Evolutionary conservation across 2,797 vertebrate genomes (phyloP).

Genomic region (Sebastes kiyomatsui): DNA sequence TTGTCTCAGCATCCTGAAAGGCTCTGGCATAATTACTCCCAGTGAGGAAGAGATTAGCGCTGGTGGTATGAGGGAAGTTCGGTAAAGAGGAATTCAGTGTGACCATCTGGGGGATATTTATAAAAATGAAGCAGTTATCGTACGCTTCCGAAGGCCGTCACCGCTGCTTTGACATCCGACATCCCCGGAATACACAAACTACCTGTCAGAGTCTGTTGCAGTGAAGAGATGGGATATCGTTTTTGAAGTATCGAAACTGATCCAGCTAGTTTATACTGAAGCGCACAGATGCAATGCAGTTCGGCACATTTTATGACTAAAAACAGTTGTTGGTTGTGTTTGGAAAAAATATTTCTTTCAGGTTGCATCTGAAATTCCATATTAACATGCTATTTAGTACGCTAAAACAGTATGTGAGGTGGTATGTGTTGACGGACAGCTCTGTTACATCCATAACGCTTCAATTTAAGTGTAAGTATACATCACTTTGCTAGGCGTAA

Average conservation of each 20-base stretch:
- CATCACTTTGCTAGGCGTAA: too few relatives aligned
- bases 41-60: constrained; percentile 67
- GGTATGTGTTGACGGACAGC: too few relatives aligned
- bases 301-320: neutral
- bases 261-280: neutral
- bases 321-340: constrained; percentile 2
- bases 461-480: too few relatives aligned
- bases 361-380: too few relatives aligned
- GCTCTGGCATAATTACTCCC: constrained; percentile 63
- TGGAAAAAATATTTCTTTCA: neutral
- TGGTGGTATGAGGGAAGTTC: constrained; percentile 46
- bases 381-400: too few relatives aligned
- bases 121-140: constrained; percentile 36
- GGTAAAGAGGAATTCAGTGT: constrained; percentile 29
- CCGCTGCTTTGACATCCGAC: neutral
- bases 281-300: neutral
- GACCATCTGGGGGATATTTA: constrained; percentile 63
- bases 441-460: too few relatives aligned
- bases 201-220: constrained; percentile 8
- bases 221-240: neutral
- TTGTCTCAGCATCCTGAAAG: constrained; percentile 67
- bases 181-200: constrained; percentile 4
- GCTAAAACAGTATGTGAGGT: too few relatives aligned
- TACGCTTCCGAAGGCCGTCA: constrained; percentile 29
- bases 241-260: neutral